Evolutionary conservation across 2,797 vertebrate genomes (phyloP), one percentile per base, ranked within the genome.

Genomic region (Hafferia zeledoni): DNA sequence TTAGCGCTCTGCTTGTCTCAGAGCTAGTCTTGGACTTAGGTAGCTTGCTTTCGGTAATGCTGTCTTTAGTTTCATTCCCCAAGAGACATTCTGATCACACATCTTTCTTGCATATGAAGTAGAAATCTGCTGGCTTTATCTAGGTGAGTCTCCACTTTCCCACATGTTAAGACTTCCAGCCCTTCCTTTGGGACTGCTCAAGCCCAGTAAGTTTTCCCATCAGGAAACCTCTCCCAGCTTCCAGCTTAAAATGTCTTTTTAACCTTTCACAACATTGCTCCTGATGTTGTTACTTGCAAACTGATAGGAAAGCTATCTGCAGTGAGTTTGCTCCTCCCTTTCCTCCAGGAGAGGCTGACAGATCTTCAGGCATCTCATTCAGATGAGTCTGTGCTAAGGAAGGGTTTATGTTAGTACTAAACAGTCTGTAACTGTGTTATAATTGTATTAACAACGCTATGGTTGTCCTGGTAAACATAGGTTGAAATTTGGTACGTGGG

Each of bases 171-270:
- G 90, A 69, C 60, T 89, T 94, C 74, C 85, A 93, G 69, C 56
- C 60, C 77, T 96, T 97, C 95, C 95, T 93, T 76, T 96, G 87
- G 83, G 89, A 94, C 67, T 68, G 60, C 63, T 74, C 71, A 88
- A 64, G 56, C 52, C 8, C 39, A 84, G 37, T 94, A 93, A 60
- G 52, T 74, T 93, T 96, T 96, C 94, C 92, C n/a, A 70, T 90
- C 96, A 96, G 96, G 95, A 97, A 97, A 94, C 95, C 83, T 94
- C 94, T 90, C 95, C 96, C 91, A 84, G 4, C 35, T 93, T 91
- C 35, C 80, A 94, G 70, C 44, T 79, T 76, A 67, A 78, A 60
- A 37, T 49, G 84, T 82, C 49, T 86, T 94, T 93, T 87, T 91
- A 81, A 78, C 39, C 46, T 95, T 92, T 91, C 83, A 33, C 80